Base-by-base conservation (phyloP, 2,113 vertebrate species). In the Myotis davidii region DNA sequence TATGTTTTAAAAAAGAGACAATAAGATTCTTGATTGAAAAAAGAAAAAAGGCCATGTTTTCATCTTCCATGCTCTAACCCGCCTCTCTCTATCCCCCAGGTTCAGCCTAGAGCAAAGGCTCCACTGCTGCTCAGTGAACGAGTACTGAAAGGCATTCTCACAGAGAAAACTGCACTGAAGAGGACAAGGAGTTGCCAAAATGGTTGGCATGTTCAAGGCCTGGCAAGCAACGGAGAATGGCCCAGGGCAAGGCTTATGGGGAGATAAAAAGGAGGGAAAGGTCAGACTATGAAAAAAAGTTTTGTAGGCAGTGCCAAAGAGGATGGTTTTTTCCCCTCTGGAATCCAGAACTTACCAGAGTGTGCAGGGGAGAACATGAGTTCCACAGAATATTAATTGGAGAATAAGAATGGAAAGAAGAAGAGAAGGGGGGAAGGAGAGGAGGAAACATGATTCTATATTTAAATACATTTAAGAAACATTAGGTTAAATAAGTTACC, bases 401-500 rank as follows among this genome's bases (percentile, higher is more conserved):
- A 65, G 56, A 61, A 78, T 20, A 70, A 29, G 54, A 88, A 87
- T 37, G 37, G 7, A 5, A 73, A 50, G 61, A 86, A 54, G 14
- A 82, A 77, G 23, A 14, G 32, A 12, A 7, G 8, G 12, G 32
- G 9, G 13, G 10, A 7, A 25, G 12, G 50, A 37, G 32, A 39
- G 14, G 25, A 83, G 25, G 23, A 77, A 65, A 72, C 6, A 69
- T 23, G 21, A 91, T 54, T 79, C 10, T 25, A 65, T 21, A 72
- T 90, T 69, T 23, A 79, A 87, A 34, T 56, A 70, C 29, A 2
- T n/a, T 91, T 69, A 76, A 50, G 18, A 79, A 78, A 69, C 17
- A 74, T 52, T 73, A 83, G 10, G 9, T 88, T 95, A 81, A 79
- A 91, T 48, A 87, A 78, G 42, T 69, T 94, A 32, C n/a, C 11